Conservation (phyloP, 64 coral and sea anemone genomes). For the Platygyra sinensis region DNA sequence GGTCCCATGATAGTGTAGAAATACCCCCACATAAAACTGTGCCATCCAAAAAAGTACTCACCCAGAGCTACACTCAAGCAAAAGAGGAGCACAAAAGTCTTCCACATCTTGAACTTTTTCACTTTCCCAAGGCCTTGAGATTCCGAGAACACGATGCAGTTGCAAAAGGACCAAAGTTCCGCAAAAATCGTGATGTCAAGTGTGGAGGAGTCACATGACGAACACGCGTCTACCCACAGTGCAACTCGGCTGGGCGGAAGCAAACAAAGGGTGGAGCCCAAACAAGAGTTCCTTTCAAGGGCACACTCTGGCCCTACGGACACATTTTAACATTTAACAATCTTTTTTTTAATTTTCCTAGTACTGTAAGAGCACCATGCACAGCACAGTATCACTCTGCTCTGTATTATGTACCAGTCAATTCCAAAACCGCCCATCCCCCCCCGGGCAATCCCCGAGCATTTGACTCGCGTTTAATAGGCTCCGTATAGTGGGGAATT, state of each 20-base stretch:
- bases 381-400: too few species aligned
- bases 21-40: neutral
- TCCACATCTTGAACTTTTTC: constrained; percentile 11
- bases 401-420: too few species aligned
- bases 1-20: neutral
- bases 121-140: neutral
- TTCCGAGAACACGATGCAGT: neutral
- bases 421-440: too few species aligned
- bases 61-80: constrained; percentile 6
- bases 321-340: too few species aligned
- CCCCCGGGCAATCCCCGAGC: too few species aligned
- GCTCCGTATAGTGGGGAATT: too few species aligned
- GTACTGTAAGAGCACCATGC: too few species aligned
- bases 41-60: neutral
- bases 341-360: too few species aligned
- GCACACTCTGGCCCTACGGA: too few species aligned
- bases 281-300: too few species aligned
- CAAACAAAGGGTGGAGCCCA: neutral
- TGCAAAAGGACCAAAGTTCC: neutral
- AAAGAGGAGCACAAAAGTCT: neutral
- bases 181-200: neutral
- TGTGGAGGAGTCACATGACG: constrained; percentile 27
- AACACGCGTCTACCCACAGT: constrained; percentile 15
- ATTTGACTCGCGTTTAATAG: too few species aligned
- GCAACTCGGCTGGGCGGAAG: neutral